Evolutionary conservation across 1,140 invertebrate species (phyloP), one percentile per base, ranked within the genome.

Genomic region (Bicyclus anynana): DNA sequence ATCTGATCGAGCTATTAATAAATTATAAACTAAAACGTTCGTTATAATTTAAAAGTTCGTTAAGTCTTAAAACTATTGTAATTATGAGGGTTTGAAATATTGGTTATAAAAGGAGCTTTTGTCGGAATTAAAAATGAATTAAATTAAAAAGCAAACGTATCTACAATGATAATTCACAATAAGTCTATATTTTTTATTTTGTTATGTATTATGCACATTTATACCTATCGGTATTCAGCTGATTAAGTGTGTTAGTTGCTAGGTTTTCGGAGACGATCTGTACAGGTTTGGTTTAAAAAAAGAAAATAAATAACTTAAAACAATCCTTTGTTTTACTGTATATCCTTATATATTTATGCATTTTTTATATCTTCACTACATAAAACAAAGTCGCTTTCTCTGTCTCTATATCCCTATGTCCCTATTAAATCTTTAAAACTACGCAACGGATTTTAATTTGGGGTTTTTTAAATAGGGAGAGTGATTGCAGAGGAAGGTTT

Each of bases 221-320:
- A 1, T 14, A 54, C 20, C 17, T 35, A 23, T 27, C 48, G 44
- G 37, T 48, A 20, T 5, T 46, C 9, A 21, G 17, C 38, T 46
- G 27, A 14, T 33, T 33, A 44, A 33, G 21, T 58, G 26, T 59
- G 49, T 57, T 64, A 64, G 58, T 60, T 61, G 46, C 35, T 61
- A 57, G 48, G 52, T 61, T 33, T 66, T 42, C 46, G 40, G 53
- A 44, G 66, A 35, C 46, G 50, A 59, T 48, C 16, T 65, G 59
- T 68, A 65, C 56, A 69, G 49, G 48, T 62, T 57, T 60, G 55
- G 40, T 62, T 56, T 52, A 47, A 62, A 40, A 52, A 47, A 18
- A 27, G 47, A 59, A 51, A 59, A 59, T 51, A 53, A 58, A 44
- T 14, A 47, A 14, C 42, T 17, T 37, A 59, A 53, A 52, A 17